Conservation (phyloP, 2,888 invertebrate species). For the Torymus auratus region DNA sequence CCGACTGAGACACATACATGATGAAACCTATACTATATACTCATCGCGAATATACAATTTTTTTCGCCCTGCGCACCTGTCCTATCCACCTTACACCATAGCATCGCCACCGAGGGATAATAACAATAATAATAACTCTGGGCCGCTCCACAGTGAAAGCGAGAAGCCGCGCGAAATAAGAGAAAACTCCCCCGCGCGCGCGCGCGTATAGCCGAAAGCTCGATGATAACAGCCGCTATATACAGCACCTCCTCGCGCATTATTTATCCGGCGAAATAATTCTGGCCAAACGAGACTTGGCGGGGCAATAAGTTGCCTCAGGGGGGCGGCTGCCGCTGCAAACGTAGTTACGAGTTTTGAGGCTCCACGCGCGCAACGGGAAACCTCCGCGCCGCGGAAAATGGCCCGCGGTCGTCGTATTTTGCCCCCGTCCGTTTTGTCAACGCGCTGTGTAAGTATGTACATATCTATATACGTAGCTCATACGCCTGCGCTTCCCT, state of each 20-base stretch:
- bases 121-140: too few relatives aligned
- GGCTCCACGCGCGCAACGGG: constrained; percentile 15
- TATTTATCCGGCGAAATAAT: constrained; percentile 43
- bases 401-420: constrained; percentile 46
- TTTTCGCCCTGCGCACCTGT: too few relatives aligned
- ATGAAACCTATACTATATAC: too few relatives aligned
- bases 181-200: too few relatives aligned
- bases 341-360: constrained; percentile 49
- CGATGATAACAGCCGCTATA: not conserved
- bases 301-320: constrained; percentile 36
- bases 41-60: too few relatives aligned
- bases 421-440: constrained; percentile 47
- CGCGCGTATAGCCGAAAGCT: too few relatives aligned
- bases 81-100: too few relatives aligned
- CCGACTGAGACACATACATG: too few relatives aligned
- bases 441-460: not conserved
- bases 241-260: not conserved
- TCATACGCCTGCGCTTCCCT: constrained; percentile 2
- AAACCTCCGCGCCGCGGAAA: constrained; percentile 7
- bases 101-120: too few relatives aligned
- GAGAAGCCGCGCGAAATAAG: too few relatives aligned
- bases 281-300: constrained; percentile 32
- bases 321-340: not conserved
- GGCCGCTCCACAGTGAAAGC: too few relatives aligned
- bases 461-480: too few relatives aligned